phyloP scores from a whole-genome alignment of 2,113 vertebrate species.

The Sebastes fasciatus region DNA sequence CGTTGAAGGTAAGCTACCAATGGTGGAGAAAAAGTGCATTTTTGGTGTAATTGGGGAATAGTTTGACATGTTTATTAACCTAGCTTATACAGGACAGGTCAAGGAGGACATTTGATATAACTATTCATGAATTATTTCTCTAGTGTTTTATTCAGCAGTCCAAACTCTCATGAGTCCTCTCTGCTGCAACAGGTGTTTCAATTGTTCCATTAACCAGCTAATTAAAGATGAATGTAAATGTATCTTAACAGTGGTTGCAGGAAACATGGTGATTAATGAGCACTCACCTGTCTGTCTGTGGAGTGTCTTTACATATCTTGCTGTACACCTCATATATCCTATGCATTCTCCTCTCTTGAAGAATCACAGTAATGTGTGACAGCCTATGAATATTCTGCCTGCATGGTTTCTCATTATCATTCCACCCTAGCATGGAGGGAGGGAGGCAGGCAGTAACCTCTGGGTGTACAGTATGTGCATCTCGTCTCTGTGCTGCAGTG shows the following conservation, averaged over 20 bases:
- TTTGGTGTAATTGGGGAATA: neutral
- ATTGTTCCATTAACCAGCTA: slow-evolving; percentile 7
- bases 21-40: neutral
- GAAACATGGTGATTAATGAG: slow-evolving; percentile 34
- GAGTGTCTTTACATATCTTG: slow-evolving; percentile 12
- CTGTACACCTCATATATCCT: slow-evolving; percentile 30
- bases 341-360: slow-evolving; percentile 38
- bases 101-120: neutral
- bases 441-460: slow-evolving; percentile 58
- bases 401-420: slow-evolving; percentile 71
- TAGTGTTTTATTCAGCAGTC: slow-evolving; percentile 20
- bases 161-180: neutral
- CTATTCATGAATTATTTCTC: neutral
- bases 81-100: too few relatives aligned
- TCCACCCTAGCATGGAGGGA: slow-evolving; percentile 40
- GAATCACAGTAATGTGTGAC: slow-evolving; percentile 62
- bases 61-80: neutral
- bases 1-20: slow-evolving; percentile 73
- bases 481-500: slow-evolving; percentile 46
- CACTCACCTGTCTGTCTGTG: slow-evolving; percentile 17
- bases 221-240: slow-evolving; percentile 49
- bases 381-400: slow-evolving; percentile 70
- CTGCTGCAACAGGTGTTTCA: slow-evolving; percentile 68
- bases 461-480: slow-evolving; percentile 61
- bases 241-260: slow-evolving; percentile 6